These are phyloP conservation scores for Sarcophaga rosellei DNA, from an alignment of 2,888 invertebrate genomes.

Conservation along the genomic window DNA sequence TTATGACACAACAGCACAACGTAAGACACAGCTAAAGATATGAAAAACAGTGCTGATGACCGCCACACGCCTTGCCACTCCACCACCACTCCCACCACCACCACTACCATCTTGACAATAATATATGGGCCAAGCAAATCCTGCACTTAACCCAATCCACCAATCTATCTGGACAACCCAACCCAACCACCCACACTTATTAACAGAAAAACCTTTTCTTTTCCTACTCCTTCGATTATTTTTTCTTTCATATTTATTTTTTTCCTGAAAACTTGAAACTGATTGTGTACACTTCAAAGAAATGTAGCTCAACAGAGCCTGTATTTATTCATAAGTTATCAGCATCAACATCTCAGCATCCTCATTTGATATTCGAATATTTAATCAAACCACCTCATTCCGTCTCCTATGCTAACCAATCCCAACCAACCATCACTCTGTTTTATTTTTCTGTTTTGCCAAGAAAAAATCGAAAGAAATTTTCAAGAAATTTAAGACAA, in stretches of 20 bases:
- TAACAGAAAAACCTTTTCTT: conserved; percentile 32
- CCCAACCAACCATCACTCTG: background rate
- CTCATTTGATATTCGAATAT: conserved; percentile 52
- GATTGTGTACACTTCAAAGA: conserved; percentile 37
- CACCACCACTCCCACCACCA: conserved; percentile 17
- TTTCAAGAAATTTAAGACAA: background rate
- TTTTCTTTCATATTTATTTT: background rate
- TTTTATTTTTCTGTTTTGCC: background rate
- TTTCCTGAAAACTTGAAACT: conserved; percentile 20
- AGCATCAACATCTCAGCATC: conserved; percentile 31
- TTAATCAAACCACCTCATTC: conserved; percentile 39
- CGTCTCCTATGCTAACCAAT: conserved; percentile 10
- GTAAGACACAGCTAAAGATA: conserved; percentile 38
- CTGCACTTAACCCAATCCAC: background rate
- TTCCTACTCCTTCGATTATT: background rate
- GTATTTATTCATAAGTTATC: conserved; percentile 54
- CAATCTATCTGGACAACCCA: background rate
- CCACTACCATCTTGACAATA: conserved; percentile 10
- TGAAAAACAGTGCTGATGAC: conserved; percentile 14
- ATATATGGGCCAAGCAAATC: background rate
- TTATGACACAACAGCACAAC: conserved; percentile 26
- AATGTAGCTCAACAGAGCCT: conserved; percentile 24
- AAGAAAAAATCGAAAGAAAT: background rate
- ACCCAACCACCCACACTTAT: conserved; percentile 24
- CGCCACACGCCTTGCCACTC: background rate